A percentile compares a stretch with the other conserved stretches of the same genome.
These are phyloP conservation scores for Cheilosia vulpina DNA, from an alignment of 2,888 invertebrate genomes.

Conservation along the genomic window DNA sequence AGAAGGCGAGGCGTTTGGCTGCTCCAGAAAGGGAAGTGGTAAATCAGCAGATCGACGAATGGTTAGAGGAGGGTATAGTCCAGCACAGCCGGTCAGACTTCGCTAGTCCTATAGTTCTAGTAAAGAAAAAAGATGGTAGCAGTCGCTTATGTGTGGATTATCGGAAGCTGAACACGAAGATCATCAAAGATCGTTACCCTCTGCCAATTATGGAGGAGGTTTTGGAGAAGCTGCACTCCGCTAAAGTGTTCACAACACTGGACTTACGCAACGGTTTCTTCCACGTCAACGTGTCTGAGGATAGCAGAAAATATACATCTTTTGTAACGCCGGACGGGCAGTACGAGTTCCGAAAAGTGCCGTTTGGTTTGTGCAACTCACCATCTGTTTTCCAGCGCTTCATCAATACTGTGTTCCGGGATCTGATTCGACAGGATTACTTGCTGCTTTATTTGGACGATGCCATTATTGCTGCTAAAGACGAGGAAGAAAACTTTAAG, in stretches of 20 bases:
- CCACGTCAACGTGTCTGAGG: constrained; percentile 23
- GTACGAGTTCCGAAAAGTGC: constrained; percentile 80
- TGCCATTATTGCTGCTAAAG: constrained; percentile 74
- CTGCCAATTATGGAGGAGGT: constrained; percentile 42
- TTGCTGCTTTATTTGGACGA: constrained; percentile 77
- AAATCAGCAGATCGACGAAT: constrained; percentile 3
- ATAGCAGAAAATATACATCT: constrained; percentile 78
- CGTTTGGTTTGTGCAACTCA: constrained; percentile 78
- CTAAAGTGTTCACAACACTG: constrained; percentile 76
- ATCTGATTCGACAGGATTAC: background rate
- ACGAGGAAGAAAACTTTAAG: too few relatives aligned
- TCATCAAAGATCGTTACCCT: constrained; percentile 40
- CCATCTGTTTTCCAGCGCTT: background rate
- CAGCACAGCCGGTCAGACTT: constrained; percentile 74
- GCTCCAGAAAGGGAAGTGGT: background rate
- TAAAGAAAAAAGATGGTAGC: constrained; percentile 75
- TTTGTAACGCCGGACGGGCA: constrained; percentile 81
- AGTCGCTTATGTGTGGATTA: too few relatives aligned
- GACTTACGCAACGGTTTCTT: constrained; percentile 60
- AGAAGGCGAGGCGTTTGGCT: background rate
- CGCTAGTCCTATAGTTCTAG: constrained; percentile 77
- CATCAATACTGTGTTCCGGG: background rate
- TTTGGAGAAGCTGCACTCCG: constrained; percentile 72
- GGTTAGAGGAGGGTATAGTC: constrained; percentile 42
- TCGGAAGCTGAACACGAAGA: too few relatives aligned